Evolutionary conservation across 2,888 invertebrate genomes (phyloP).

Genomic region (Tupiocoris notatus): DNA sequence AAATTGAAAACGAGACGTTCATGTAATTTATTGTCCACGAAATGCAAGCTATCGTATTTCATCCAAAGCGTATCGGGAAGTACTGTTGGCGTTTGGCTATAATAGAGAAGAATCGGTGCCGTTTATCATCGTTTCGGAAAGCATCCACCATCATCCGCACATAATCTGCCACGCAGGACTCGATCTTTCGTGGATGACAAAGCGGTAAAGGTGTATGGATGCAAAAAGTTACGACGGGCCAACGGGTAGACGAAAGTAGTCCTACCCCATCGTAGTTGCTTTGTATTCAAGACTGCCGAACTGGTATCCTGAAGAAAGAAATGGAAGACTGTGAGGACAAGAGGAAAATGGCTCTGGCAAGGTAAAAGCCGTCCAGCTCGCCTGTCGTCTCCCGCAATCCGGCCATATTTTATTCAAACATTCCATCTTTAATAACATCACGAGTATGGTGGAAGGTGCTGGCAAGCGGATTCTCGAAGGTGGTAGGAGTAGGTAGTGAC

Average conservation of each 20-base stretch:
- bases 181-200: neutral
- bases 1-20: too few relatives aligned
- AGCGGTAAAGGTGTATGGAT: neutral
- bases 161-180: neutral
- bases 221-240: neutral
- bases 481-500: conserved; percentile 7
- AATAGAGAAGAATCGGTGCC: neutral
- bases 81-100: neutral
- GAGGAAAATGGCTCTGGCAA: neutral
- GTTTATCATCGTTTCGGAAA: neutral
- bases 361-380: conserved; percentile 3
- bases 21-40: too few relatives aligned
- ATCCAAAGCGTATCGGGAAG: too few relatives aligned
- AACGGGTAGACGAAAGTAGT: neutral
- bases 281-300: conserved; percentile 18
- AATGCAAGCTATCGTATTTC: too few relatives aligned
- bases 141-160: neutral
- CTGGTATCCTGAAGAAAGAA: neutral
- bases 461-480: neutral
- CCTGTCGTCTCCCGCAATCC: conserved; percentile 32
- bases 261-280: neutral
- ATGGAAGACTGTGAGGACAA: neutral
- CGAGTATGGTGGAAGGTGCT: neutral
- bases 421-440: conserved; percentile 39
- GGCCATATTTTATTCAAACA: conserved; percentile 37